phyloP scores from a whole-genome alignment of 1,140 invertebrate genomes.

The Neodiprion pinetum region DNA sequence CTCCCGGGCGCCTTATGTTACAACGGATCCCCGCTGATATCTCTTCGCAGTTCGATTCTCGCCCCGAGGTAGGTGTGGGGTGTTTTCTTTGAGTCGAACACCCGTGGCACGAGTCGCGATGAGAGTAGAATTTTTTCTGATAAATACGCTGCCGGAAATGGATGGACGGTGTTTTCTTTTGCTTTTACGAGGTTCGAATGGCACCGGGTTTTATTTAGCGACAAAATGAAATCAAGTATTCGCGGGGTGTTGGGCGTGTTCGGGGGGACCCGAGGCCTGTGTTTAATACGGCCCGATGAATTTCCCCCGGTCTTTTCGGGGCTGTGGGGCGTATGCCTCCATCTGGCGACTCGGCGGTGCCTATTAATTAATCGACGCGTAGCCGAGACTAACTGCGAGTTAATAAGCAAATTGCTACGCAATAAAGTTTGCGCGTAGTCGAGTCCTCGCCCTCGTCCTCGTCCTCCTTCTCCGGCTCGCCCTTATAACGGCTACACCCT shows the following conservation, averaged over 20 bases:
- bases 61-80: background rate
- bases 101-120: too few species aligned
- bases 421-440: conserved; percentile 55
- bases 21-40: conserved; percentile 4
- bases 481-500: conserved; percentile 47
- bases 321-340: conserved; percentile 47
- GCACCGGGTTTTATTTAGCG: background rate
- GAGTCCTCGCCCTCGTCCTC: conserved; percentile 16
- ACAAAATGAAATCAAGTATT: conserved; percentile 4
- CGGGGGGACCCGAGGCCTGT: background rate
- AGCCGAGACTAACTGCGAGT: conserved; percentile 59
- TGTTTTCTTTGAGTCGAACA: too few species aligned
- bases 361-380: conserved; percentile 61
- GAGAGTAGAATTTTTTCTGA: too few species aligned
- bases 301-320: background rate
- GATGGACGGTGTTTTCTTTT: background rate
- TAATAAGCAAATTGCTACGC: conserved; percentile 62
- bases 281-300: conserved; percentile 1
- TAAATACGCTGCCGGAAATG: too few species aligned
- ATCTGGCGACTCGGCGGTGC: conserved; percentile 53
- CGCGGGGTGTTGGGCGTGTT: background rate
- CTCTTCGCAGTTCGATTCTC: background rate
- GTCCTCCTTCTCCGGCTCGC: conserved; percentile 10
- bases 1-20: background rate
- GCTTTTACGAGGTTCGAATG: background rate